Base-by-base conservation (phyloP, 1,140 invertebrate genomes). In the Sycobia sp. region DNA sequence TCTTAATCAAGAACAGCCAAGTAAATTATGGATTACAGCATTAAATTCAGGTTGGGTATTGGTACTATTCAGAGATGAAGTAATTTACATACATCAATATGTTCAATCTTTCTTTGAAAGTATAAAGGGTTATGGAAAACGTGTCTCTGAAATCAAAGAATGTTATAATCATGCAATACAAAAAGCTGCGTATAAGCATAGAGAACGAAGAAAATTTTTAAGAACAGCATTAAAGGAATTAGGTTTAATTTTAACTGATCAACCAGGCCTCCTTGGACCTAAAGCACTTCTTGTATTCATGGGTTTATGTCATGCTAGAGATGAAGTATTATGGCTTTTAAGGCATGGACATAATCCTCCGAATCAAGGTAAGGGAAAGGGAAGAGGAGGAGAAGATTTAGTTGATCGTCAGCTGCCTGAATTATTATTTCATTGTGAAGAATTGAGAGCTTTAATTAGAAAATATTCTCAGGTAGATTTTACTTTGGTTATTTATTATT, bases 221-320 rank as follows among this genome's bases (percentile, higher is more conserved):
- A 86, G 97, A 62, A 95, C 95, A 4, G 94, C 96, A 1, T 80
- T 99, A 2, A 96, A 97, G 80, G 97, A 99, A 83, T 79, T 99
- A 62, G 93, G 92, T 11, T 83, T 98, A 8, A 94, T 99, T 64
- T 88, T 99, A 68, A 94, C 95, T 13, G 98, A 99, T 84, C 96
- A 99, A 76, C 97, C 97, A 16, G 97, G 97, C 7, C 83, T 99
- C 9, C 81, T 99, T 14, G 98, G 97, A 1, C 96, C 96, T 9
- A 98, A 99, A 81, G 94, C 94, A n/a, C 83, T 99, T 32, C 89
- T 97, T 71, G 93, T 99, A 67, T 94, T 99, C 74, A 98, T 98
- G 86, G 97, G 93, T 0, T 80, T 99, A 1, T 95, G 94, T 66
- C 92, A 96, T 80, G 90, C 96, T 0, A 86, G 96, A 73, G 97